A percentile compares a stretch with the other conserved stretches of the same genome.
Evolutionary conservation across 2,113 vertebrate genomes (phyloP).

Genomic region (Lonchura striata): DNA sequence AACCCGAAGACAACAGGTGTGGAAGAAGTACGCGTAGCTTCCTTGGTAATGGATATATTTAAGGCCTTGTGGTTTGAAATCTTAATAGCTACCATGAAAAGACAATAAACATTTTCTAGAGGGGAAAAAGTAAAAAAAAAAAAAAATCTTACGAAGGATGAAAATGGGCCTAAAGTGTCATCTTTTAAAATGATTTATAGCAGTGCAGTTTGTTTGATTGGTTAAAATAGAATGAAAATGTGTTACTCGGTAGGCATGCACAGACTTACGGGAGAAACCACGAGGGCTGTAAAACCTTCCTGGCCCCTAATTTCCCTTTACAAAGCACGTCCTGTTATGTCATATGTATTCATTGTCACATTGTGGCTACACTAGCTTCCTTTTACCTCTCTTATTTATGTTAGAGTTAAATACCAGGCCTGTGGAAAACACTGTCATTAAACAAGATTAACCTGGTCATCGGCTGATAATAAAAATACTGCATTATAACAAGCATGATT

Average conservation of each 20-base stretch:
- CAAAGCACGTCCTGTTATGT: accelerated
- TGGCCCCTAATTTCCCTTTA: background rate
- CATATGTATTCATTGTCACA: accelerated
- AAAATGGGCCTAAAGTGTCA: background rate
- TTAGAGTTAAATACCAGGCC: background rate
- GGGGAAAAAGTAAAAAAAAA: background rate
- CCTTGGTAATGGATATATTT: background rate
- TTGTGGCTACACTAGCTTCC: background rate
- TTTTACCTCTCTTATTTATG: background rate
- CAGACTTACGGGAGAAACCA: background rate
- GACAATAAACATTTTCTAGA: background rate
- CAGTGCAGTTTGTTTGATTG: background rate
- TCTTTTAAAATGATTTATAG: accelerated
- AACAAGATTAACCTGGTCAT: background rate
- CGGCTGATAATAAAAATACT: background rate
- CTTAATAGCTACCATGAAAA: background rate
- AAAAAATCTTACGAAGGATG: background rate
- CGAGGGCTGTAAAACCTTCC: background rate
- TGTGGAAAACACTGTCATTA: background rate
- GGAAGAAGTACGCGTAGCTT: background rate
- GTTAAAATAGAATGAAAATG: background rate
- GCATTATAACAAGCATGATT: background rate
- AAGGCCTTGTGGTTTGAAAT: background rate
- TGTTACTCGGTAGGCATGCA: background rate
- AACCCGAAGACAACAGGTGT: background rate